Conservation (phyloP, 2,797 vertebrate species). For the Urocyon cinereoargenteus region DNA sequence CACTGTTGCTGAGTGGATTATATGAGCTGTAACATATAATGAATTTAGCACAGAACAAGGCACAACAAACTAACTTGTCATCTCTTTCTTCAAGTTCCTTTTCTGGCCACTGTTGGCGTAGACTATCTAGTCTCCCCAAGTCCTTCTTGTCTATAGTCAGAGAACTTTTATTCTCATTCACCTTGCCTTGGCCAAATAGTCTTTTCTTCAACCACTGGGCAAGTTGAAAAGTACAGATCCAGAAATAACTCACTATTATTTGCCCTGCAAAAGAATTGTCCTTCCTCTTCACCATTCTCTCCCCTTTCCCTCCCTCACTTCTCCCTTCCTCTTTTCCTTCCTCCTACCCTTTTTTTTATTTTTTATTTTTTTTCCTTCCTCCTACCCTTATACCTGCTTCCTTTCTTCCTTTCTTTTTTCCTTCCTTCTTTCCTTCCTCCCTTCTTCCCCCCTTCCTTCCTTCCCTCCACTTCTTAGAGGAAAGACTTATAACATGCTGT, state of each 20-base stretch:
- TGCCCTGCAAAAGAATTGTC: not conserved
- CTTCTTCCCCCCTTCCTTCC: rapidly evolving
- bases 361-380: no score
- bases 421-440: not conserved
- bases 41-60: not conserved
- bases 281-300: not conserved
- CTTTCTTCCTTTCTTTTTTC: no score
- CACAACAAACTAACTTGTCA: not conserved
- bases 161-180: not conserved
- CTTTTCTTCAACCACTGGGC: constrained; percentile 32
- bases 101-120: not conserved
- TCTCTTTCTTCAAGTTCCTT: not conserved
- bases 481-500: not conserved
- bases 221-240: not conserved
- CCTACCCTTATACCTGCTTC: not conserved
- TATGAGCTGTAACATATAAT: not conserved
- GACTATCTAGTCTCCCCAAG: not conserved
- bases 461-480: no score
- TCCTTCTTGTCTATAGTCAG: not conserved
- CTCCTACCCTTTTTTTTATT: no score
- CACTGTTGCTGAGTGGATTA: not conserved
- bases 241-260: not conserved
- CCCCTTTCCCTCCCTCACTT: no score
- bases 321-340: rapidly evolving
- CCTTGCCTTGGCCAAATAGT: not conserved